phyloP scores from a whole-genome alignment of 2,113 vertebrate genomes.

The Tamias sibiricus region DNA sequence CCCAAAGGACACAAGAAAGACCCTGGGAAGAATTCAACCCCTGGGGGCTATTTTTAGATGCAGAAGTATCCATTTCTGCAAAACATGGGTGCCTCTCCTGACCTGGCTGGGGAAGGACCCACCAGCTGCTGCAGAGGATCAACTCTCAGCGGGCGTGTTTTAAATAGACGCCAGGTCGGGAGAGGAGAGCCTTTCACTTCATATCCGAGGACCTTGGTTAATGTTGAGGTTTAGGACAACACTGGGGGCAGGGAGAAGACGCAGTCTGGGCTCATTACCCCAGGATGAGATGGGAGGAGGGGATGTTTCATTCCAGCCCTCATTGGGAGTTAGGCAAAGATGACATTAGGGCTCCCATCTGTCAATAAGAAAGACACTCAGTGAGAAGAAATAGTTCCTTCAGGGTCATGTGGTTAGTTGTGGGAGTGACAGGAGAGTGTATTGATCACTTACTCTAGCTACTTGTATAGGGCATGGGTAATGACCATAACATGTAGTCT shows the following conservation, averaged over 20 bases:
- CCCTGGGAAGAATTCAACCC: slow-evolving; percentile 76
- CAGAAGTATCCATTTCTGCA: slow-evolving; percentile 87
- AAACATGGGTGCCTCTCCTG: slow-evolving; percentile 47
- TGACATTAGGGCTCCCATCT: not conserved
- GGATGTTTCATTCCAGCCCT: not conserved
- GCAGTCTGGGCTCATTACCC: not conserved
- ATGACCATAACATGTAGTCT: not conserved
- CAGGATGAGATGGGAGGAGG: not conserved
- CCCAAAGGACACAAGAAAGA: slow-evolving; percentile 73
- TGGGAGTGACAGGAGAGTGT: not conserved
- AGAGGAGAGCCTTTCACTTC: not conserved
- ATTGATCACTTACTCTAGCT: not conserved
- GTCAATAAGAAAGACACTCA: not conserved
- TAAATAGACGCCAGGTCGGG: not conserved
- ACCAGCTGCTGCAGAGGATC: slow-evolving; percentile 87
- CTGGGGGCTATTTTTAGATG: slow-evolving; percentile 90
- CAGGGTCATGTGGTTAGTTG: not conserved
- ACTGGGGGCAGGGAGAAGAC: not conserved
- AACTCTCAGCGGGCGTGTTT: slow-evolving; percentile 59
- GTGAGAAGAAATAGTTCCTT: not conserved
- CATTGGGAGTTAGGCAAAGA: not conserved
- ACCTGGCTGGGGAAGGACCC: slow-evolving; percentile 10
- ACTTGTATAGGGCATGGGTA: not conserved
- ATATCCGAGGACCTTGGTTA: not conserved
- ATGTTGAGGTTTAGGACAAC: not conserved